A percentile compares a stretch with the other conserved stretches of the same genome.
Conservation (phyloP, 35 echinoderm and acorn worm species). For the Stichopus chloronotus region DNA sequence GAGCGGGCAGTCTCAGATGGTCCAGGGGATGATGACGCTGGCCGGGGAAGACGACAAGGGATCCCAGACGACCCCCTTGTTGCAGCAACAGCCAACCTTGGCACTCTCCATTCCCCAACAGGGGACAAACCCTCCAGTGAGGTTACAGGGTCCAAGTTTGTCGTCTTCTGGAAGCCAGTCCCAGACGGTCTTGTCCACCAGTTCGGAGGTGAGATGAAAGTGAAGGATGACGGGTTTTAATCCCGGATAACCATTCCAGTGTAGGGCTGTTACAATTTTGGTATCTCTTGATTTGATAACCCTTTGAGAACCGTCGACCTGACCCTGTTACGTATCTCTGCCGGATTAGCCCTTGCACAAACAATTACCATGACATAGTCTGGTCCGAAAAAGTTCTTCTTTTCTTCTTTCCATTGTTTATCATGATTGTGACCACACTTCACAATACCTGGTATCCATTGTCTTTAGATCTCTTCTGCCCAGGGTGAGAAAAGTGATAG, state of each 20-base stretch:
- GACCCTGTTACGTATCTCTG: too few species aligned
- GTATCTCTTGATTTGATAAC: too few species aligned
- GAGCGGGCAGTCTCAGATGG: conserved; percentile 57
- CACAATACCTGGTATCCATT: too few species aligned
- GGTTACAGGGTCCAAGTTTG: conserved; percentile 69
- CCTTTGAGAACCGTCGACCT: too few species aligned
- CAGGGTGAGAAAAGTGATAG: too few species aligned
- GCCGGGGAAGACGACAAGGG: conserved; percentile 72
- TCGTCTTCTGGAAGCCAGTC: conserved; percentile 23
- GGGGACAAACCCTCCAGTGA: conserved; percentile 69
- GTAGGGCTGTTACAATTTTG: background rate
- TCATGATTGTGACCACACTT: too few species aligned
- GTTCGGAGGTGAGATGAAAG: conserved; percentile 46
- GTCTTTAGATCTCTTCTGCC: too few species aligned
- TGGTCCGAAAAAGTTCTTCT: too few species aligned
- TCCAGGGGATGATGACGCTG: conserved; percentile 64
- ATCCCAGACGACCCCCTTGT: conserved; percentile 42
- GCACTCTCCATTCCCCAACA: conserved; percentile 73
- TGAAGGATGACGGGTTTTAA: background rate
- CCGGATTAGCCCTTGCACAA: too few species aligned
- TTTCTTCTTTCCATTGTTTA: too few species aligned
- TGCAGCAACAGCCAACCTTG: conserved; percentile 66
- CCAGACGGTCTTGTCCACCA: conserved; percentile 8
- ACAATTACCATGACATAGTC: too few species aligned
- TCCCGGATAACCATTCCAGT: conserved; percentile 15